These are phyloP conservation scores for Gymnogyps californianus DNA, from an alignment of 2,113 vertebrate genomes.

Conservation along the genomic window DNA sequence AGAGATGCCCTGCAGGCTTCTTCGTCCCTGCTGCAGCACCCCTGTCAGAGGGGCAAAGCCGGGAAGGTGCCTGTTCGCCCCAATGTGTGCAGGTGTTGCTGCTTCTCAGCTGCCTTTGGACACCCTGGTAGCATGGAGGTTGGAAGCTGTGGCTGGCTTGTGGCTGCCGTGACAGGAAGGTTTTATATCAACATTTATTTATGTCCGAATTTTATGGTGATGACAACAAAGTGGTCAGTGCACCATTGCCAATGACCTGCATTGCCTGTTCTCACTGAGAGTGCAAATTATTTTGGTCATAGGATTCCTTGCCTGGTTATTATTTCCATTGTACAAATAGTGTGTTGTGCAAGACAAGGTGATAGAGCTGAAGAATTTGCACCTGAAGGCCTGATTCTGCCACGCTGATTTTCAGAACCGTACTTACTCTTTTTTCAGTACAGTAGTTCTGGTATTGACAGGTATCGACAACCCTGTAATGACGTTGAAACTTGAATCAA, in stretches of 20 bases:
- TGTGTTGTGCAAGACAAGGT: neutral
- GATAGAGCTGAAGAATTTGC: neutral
- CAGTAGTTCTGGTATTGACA: neutral
- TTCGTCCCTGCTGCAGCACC: fast-evolving
- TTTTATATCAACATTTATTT: neutral
- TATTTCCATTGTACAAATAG: too few relatives aligned
- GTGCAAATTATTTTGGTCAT: conserved; percentile 9
- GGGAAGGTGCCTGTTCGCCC: neutral
- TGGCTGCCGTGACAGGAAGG: neutral
- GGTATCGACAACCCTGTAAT: neutral
- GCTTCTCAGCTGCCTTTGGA: neutral
- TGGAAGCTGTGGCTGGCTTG: neutral
- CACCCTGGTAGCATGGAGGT: neutral
- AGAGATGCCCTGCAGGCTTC: fast-evolving
- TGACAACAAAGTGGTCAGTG: neutral
- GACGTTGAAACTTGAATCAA: neutral
- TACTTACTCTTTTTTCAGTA: neutral
- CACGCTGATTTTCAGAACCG: neutral
- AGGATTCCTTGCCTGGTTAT: neutral
- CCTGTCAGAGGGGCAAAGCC: neutral
- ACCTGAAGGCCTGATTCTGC: neutral
- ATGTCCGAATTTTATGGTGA: conserved; percentile 2
- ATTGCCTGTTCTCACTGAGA: neutral
- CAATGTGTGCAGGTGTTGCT: neutral
- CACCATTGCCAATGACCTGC: neutral